Base-by-base conservation (phyloP, 2,797 vertebrate species). In the Fistularia commersonii region DNA sequence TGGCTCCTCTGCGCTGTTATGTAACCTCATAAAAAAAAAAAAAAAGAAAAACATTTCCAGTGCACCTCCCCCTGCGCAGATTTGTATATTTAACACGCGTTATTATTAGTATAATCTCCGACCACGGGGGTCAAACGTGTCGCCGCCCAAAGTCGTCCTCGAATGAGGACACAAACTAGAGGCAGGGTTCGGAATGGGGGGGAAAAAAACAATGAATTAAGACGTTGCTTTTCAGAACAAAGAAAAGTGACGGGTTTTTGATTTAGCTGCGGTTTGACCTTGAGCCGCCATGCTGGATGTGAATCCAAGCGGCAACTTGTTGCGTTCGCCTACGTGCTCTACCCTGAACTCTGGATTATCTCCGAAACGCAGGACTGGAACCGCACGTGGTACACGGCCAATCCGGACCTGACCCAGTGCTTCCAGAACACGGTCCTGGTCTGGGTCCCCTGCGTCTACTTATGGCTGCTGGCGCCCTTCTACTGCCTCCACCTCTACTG, bases 401-500 rank as follows among this genome's bases (percentile, higher is more conserved):
- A 88, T 67, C 97, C 97, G 0, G 95, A 98, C 71, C 90, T 99
- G 77, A 97, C 96, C 61, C 89, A 81, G 36, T 99, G 97, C 86
- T 99, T 99, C 86, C 96, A 98, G 89, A 95, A 93, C 83, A 98
- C 96, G 0, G 74, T 94, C 38, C 90, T 98, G 41, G 75, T 92
- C 41, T 98, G 95, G 95, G 90, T 93, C 73, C 97, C 97, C 15
- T 99, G 96, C 42, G 5, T 91, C 79, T 98, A 95, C 81, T 90
- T 99, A 73, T 99, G 95, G 95, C 23, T 88, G 68, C 92, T 94
- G 78, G 91, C 92, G 32, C 95, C 91, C 3, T 80, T 95, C 84
- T 99, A 99, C 73, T 91, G 80, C 50, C 68, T 97, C 36, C 90
- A 94, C 77, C 92, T 99, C 52, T 95, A 91, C 77, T 86, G 51